These are phyloP conservation scores for Heliconius sara DNA, from an alignment of 2,888 invertebrate genomes.

Conservation along the genomic window DNA sequence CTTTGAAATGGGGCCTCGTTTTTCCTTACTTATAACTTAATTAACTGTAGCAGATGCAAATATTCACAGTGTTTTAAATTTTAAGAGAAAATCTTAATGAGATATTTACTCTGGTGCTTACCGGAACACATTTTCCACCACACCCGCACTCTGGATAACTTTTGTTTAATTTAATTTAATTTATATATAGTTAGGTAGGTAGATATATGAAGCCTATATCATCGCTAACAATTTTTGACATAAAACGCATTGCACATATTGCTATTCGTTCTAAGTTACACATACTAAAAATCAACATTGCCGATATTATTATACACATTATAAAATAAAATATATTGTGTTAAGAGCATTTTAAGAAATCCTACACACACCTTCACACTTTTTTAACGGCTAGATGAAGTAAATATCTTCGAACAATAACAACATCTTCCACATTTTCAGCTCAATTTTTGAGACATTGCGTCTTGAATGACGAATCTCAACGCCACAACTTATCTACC, in stretches of 20 bases:
- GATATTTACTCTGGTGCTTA: conserved; percentile 14
- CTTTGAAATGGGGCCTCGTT: not conserved
- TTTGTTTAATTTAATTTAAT: conserved; percentile 16
- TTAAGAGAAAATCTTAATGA: conserved; percentile 30
- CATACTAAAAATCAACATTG: too few relatives aligned
- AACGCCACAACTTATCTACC: too few relatives aligned
- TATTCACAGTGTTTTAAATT: conserved; percentile 22
- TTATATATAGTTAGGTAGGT: not conserved
- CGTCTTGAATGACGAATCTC: too few relatives aligned
- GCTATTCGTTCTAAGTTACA: too few relatives aligned
- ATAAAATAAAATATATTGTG: too few relatives aligned
- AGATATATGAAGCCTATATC: not conserved
- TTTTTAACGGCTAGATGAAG: too few relatives aligned
- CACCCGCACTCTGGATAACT: conserved; percentile 17
- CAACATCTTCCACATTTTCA: not conserved
- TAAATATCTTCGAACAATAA: too few relatives aligned
- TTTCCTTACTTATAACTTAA: conserved; percentile 23
- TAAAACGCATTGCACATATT: not conserved
- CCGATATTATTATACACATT: too few relatives aligned
- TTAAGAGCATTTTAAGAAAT: too few relatives aligned
- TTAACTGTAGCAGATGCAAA: conserved; percentile 9
- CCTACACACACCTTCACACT: too few relatives aligned
- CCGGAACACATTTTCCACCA: conserved; percentile 13
- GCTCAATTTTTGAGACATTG: not conserved
- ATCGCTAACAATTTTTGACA: not conserved